Conservation (phyloP, 30 jellyfish, hydroid and myxozoan genomes). For the Pseudorhiza aurosa region DNA sequence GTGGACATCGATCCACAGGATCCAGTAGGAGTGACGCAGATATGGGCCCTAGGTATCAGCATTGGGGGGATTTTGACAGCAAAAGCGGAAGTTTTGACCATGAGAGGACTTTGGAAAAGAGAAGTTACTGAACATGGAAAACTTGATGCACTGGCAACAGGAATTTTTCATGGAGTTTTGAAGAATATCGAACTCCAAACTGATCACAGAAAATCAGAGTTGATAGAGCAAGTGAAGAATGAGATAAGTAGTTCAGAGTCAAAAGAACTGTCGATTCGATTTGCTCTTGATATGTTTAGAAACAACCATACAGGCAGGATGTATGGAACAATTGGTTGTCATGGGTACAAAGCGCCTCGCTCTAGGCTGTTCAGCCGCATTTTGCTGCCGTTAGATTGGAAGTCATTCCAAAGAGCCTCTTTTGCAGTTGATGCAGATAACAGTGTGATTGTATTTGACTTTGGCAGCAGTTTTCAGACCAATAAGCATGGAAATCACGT, state of each 20-base stretch:
- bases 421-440: conserved; percentile 15
- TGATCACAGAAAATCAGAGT: background rate
- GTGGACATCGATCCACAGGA: conserved; percentile 66
- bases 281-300: conserved; percentile 25
- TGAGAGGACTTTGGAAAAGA: conserved; percentile 33
- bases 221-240: background rate
- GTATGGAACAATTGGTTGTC: conserved; percentile 62
- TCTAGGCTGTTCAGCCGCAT: conserved; percentile 23
- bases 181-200: background rate
- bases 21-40: conserved; percentile 27
- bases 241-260: background rate
- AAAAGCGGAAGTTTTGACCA: conserved; percentile 17
- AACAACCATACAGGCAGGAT: conserved; percentile 24
- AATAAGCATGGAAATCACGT: conserved; percentile 10
- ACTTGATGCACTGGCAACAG: background rate
- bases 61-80: conserved; percentile 22
- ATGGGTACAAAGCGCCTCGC: conserved; percentile 19
- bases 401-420: conserved; percentile 9
- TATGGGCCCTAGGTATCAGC: conserved; percentile 38
- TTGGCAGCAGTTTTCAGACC: conserved; percentile 49
- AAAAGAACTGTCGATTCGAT: conserved; percentile 17
- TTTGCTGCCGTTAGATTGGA: conserved; percentile 2
- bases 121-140: background rate
- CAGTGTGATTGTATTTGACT: conserved; percentile 22
- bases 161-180: conserved; percentile 35